Percentiles rank a stretch among this genome's conserved stretches.
Conservation (phyloP, 1,140 invertebrate species). For the Babylonia areolata region DNA sequence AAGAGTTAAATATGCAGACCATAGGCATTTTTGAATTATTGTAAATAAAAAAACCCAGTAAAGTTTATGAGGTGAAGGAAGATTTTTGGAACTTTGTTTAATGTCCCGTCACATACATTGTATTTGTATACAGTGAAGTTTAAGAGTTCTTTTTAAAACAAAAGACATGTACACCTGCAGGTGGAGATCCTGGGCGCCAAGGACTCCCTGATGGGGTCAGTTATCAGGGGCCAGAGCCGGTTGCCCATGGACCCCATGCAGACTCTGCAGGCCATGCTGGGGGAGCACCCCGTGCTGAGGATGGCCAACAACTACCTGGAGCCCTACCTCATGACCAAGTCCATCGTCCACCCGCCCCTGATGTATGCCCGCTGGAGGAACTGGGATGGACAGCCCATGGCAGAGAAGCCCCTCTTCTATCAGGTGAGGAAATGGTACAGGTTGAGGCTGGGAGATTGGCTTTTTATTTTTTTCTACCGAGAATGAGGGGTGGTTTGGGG, state of each 20-base stretch:
- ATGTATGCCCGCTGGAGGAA: conserved; percentile 64
- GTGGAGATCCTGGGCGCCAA: conserved; percentile 45
- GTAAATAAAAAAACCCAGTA: too few relatives aligned
- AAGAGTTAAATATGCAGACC: too few relatives aligned
- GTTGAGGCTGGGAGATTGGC: too few relatives aligned
- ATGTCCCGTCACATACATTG: too few relatives aligned
- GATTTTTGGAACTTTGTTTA: too few relatives aligned
- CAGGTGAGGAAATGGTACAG: conserved; percentile 48
- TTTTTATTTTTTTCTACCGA: too few relatives aligned
- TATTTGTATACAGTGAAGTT: too few relatives aligned
- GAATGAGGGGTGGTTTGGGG: too few relatives aligned
- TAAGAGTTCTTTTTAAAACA: too few relatives aligned
- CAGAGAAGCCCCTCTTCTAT: conserved; percentile 61
- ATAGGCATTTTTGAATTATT: too few relatives aligned
- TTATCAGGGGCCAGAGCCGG: conserved; percentile 32
- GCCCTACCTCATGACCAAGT: conserved; percentile 54
- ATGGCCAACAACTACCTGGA: conserved; percentile 52
- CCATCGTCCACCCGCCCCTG: conserved; percentile 61
- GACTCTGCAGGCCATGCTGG: conserved; percentile 41
- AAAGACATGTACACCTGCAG: too few relatives aligned
- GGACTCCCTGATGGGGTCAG: conserved; percentile 37
- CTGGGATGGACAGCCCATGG: conserved; percentile 66
- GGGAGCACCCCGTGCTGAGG: conserved; percentile 35
- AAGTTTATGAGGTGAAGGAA: too few relatives aligned
- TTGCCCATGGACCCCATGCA: conserved; percentile 24